A percentile compares a stretch with the other conserved stretches of the same genome.
Conservation (phyloP, 2,113 vertebrate genomes). For the Pampusana beccarii region DNA sequence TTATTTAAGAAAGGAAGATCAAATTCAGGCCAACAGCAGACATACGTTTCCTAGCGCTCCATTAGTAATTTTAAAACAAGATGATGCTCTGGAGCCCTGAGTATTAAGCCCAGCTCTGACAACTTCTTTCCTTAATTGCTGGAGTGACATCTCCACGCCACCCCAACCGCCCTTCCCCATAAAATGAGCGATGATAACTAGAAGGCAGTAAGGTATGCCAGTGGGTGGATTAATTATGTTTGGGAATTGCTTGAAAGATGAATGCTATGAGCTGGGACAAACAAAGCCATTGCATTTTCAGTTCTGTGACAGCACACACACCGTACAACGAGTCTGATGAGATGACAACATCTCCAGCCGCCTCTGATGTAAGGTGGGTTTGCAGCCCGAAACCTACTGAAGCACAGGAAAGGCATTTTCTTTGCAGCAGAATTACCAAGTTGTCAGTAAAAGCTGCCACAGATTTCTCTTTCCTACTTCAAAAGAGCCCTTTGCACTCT, state of each 20-base stretch:
- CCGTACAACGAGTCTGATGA: neutral
- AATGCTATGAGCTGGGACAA: neutral
- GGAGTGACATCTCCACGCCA: neutral
- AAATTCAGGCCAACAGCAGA: neutral
- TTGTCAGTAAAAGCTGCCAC: neutral
- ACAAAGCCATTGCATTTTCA: neutral
- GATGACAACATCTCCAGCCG: neutral
- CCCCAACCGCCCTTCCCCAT: neutral
- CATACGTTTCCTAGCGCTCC: neutral
- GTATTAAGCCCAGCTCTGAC: neutral
- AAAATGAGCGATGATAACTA: neutral
- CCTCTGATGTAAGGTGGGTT: neutral
- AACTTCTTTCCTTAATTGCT: neutral
- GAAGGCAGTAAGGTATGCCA: neutral
- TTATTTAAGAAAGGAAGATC: conserved; percentile 16
- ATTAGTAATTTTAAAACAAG: conserved; percentile 32
- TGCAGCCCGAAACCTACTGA: neutral
- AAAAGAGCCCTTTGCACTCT: neutral
- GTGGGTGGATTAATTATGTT: conserved; percentile 9
- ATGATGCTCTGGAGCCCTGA: neutral
- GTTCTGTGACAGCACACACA: neutral
- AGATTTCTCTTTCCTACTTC: neutral
- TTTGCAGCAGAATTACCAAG: neutral
- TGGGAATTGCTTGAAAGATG: conserved; percentile 17
- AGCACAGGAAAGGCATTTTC: neutral